Percentiles rank a stretch among this genome's conserved stretches.
Conservation (phyloP, 2,888 invertebrate species). For the Apotomis capreana region DNA sequence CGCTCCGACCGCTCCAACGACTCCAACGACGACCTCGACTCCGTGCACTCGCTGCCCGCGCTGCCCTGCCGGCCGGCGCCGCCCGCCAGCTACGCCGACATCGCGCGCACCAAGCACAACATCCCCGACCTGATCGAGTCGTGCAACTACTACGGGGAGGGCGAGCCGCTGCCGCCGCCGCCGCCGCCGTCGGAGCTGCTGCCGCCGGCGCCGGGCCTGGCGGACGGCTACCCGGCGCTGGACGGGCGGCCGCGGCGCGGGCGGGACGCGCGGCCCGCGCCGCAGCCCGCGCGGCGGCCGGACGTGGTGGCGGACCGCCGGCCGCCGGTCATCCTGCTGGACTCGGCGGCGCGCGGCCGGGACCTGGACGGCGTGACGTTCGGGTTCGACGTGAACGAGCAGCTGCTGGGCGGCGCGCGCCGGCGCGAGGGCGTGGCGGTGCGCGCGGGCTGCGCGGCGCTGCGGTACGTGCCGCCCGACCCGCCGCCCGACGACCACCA, state of each 20-base stretch:
- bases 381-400: constrained; percentile 91
- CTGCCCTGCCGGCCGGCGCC: constrained; percentile 62
- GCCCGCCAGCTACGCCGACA: constrained; percentile 90
- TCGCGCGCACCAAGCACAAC: constrained; percentile 84
- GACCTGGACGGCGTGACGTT: constrained; percentile 89
- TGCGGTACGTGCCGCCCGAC: constrained; percentile 65
- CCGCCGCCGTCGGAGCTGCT: constrained; percentile 37
- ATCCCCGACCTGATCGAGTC: constrained; percentile 81
- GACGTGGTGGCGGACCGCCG: constrained; percentile 78
- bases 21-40: constrained; percentile 91
- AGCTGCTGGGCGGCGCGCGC: constrained; percentile 81
- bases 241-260: constrained; percentile 46
- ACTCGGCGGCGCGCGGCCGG: constrained; percentile 81
- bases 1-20: constrained; percentile 92
- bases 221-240: constrained; percentile 55
- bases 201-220: constrained; percentile 45
- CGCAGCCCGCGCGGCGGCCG: constrained; percentile 53
- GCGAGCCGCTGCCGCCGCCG: constrained; percentile 49
- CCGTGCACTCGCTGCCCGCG: constrained; percentile 92
- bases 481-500: constrained; percentile 53
- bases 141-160: constrained; percentile 78
- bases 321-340: constrained; percentile 89
- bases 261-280: constrained; percentile 43
- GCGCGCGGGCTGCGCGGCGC: constrained; percentile 51
- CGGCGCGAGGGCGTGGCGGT: constrained; percentile 48